Percentiles rank a stretch among this genome's conserved stretches.
Evolutionary conservation across 2,888 invertebrate species (phyloP).

Genomic region (Cyclophora punctaria): DNA sequence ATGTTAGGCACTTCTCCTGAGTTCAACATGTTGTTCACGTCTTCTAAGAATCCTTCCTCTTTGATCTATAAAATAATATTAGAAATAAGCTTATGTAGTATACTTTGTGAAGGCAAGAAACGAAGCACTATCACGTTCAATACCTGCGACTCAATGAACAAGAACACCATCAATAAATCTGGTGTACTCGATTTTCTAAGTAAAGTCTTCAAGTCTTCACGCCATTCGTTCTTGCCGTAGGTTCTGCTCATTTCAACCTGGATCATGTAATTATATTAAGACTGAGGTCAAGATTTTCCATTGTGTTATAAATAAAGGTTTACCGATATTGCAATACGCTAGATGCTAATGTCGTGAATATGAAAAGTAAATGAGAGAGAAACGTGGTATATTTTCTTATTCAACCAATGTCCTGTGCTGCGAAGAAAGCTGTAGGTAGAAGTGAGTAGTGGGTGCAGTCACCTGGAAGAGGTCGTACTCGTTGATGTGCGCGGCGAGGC

Average conservation of each 20-base stretch:
- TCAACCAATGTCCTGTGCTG: too few species aligned
- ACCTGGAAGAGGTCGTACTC: slow-evolving; percentile 90
- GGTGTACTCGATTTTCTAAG: slow-evolving; percentile 86
- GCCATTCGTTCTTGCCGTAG: slow-evolving; percentile 90
- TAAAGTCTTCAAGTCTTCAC: slow-evolving; percentile 91
- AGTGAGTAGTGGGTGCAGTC: neutral
- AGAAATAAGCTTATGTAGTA: neutral
- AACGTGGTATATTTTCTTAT: too few species aligned
- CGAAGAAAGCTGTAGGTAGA: neutral
- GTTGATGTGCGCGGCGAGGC: slow-evolving; percentile 93
- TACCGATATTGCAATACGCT: too few species aligned
- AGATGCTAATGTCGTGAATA: too few species aligned
- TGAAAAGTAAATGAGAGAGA: too few species aligned
- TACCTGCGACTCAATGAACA: slow-evolving; percentile 93
- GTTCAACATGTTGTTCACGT: slow-evolving; percentile 93
- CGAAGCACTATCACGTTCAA: neutral
- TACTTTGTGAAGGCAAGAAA: neutral
- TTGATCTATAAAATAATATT: slow-evolving; percentile 78
- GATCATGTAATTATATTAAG: too few species aligned
- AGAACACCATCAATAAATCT: slow-evolving; percentile 90
- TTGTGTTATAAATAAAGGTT: too few species aligned
- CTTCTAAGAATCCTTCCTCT: slow-evolving; percentile 94
- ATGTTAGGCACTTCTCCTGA: slow-evolving; percentile 96
- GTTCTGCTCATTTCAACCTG: slow-evolving; percentile 93
- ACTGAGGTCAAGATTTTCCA: too few species aligned